A percentile compares a stretch with the other conserved stretches of the same genome.
Evolutionary conservation across 2,888 invertebrate species (phyloP).

Genomic region (Sminthurinus aureus): DNA sequence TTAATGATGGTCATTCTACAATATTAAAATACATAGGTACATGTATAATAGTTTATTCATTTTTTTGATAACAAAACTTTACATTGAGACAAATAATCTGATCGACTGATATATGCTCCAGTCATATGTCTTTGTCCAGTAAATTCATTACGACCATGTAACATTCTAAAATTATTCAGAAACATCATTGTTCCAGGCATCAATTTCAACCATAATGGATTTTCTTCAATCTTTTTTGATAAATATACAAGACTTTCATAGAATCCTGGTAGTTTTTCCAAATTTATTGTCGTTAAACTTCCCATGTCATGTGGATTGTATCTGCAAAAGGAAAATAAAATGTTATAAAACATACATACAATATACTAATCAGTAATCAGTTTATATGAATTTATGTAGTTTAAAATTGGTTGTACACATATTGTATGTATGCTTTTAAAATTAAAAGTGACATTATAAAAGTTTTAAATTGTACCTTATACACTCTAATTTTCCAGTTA

Average conservation of each 20-base stretch:
- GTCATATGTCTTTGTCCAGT: constrained; percentile 72
- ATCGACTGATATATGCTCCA: constrained; percentile 77
- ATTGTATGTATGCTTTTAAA: too few relatives aligned
- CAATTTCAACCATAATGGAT: constrained; percentile 68
- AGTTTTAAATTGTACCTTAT: too few relatives aligned
- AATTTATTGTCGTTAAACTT: constrained; percentile 68
- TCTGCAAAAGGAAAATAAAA: constrained; percentile 62
- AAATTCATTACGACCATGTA: constrained; percentile 77
- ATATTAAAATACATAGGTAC: too few relatives aligned
- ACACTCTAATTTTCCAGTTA: constrained; percentile 69
- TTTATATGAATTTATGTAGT: too few relatives aligned
- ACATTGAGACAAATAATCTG: constrained; percentile 73
- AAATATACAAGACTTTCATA: constrained; percentile 70
- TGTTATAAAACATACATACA: background rate
- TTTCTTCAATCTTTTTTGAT: constrained; percentile 65
- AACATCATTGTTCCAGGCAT: constrained; percentile 75
- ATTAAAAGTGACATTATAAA: too few relatives aligned
- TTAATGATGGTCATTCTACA: too few relatives aligned
- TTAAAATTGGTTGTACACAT: too few relatives aligned
- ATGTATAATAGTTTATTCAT: too few relatives aligned
- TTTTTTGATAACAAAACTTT: constrained; percentile 52
- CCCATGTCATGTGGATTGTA: constrained; percentile 80
- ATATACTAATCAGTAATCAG: background rate
- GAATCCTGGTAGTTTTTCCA: constrained; percentile 68
- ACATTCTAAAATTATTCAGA: constrained; percentile 80